These are phyloP conservation scores for Alligator mississippiensis DNA, from an alignment of 2,113 vertebrate species.

Conservation along the genomic window DNA sequence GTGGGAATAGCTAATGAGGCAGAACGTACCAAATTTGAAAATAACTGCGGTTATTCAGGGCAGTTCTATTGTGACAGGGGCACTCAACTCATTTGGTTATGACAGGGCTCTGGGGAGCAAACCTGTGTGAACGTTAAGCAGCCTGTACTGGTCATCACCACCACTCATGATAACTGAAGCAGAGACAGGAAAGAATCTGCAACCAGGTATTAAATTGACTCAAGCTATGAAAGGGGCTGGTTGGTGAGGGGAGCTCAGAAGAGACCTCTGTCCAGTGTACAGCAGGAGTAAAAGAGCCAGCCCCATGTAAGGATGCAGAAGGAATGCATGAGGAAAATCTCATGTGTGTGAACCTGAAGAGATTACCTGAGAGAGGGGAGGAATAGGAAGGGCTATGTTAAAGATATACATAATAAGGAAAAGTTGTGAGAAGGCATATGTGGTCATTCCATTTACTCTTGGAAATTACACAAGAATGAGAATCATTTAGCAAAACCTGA, in stretches of 20 bases:
- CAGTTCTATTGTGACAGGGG: too few relatives aligned
- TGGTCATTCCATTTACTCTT: background rate
- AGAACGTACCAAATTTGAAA: too few relatives aligned
- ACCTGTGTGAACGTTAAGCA: background rate
- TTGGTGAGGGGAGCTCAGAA: background rate
- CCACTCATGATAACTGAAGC: background rate
- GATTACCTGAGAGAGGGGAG: background rate
- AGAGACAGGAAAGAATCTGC: accelerated
- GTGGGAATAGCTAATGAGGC: too few relatives aligned
- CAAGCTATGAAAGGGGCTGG: background rate
- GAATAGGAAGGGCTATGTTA: background rate
- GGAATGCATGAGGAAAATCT: background rate
- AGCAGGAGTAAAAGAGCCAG: background rate
- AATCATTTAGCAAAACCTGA: background rate
- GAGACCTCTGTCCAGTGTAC: background rate
- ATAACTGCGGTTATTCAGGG: too few relatives aligned
- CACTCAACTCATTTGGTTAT: too few relatives aligned
- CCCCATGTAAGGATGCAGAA: background rate
- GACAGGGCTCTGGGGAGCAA: background rate
- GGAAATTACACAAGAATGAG: background rate
- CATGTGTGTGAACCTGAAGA: background rate
- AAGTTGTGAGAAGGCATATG: background rate
- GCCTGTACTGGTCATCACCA: background rate
- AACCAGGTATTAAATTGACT: background rate
- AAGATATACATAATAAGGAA: background rate